A percentile compares a stretch with the other conserved stretches of the same genome.
Conservation (phyloP, 2,888 invertebrate genomes). For the Zele albiditarsus region DNA sequence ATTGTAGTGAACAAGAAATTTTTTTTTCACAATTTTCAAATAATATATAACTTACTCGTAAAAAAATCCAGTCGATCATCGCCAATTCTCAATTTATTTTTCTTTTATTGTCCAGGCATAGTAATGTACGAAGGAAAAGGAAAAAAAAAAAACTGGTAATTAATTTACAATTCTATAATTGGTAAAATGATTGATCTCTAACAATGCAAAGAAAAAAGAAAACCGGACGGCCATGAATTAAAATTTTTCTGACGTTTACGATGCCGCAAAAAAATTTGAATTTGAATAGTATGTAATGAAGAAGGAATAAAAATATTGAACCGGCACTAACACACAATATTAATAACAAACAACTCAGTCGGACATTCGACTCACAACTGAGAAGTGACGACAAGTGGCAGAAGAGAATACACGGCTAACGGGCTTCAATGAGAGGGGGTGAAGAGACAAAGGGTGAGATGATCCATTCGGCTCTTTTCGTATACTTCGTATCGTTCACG, state of each 20-base stretch:
- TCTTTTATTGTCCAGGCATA: not conserved
- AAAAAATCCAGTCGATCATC: not conserved
- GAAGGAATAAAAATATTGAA: not conserved
- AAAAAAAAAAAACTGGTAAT: not conserved
- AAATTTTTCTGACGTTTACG: conserved; percentile 7
- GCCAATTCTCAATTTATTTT: not conserved
- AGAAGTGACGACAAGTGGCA: conserved; percentile 26
- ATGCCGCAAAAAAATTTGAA: not conserved
- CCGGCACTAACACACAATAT: conserved; percentile 2
- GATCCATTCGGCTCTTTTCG: conserved; percentile 11
- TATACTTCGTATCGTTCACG: conserved; percentile 34
- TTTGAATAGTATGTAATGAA: not conserved
- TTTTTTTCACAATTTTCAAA: not conserved
- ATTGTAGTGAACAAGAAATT: not conserved
- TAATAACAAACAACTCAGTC: conserved; percentile 1
- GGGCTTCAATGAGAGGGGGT: not conserved
- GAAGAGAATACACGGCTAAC: conserved; percentile 16
- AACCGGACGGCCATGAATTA: not conserved
- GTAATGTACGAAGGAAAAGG: not conserved
- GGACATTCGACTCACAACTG: conserved; percentile 6
- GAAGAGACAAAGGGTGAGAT: not conserved
- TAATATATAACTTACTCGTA: not conserved
- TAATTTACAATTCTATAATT: conserved; percentile 6
- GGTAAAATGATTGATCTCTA: not conserved
- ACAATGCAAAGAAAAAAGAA: not conserved